Evolutionary conservation across 2,113 vertebrate species (phyloP).

Genomic region (Poeciliopsis prolifica): DNA sequence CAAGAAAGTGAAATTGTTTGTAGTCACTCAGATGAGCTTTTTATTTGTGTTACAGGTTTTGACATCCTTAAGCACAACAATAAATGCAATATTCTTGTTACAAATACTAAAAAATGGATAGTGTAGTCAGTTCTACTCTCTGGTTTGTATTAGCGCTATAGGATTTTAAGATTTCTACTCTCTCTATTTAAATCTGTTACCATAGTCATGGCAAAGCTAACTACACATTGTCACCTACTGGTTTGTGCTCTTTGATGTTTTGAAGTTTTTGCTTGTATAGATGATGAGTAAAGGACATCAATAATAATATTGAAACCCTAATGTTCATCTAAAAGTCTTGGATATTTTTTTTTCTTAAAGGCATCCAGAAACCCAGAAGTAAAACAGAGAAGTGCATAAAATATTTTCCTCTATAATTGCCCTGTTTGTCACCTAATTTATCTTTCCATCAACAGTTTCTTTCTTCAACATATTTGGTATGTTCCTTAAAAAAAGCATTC

Average conservation of each 20-base stretch:
- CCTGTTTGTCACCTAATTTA: no score
- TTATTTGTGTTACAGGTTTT: conserved; percentile 57
- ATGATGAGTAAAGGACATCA: no score
- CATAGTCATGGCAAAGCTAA: no score
- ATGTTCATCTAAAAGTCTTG: no score
- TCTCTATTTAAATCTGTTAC: conserved; percentile 15
- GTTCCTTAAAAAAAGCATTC: background rate
- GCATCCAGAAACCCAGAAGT: no score
- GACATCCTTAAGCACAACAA: conserved; percentile 48
- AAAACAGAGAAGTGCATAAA: no score
- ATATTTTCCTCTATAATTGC: no score
- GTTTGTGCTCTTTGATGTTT: background rate
- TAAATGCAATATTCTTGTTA: conserved; percentile 64
- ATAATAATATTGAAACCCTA: no score
- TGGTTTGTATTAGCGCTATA: conserved; percentile 29
- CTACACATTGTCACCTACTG: background rate
- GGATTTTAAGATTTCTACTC: conserved; percentile 27
- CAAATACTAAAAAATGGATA: conserved; percentile 41
- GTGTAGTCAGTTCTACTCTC: conserved; percentile 32
- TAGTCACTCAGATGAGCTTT: conserved; percentile 58
- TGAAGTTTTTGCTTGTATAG: background rate
- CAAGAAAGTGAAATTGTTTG: conserved; percentile 74
- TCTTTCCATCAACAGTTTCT: no score
- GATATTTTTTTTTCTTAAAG: no score
- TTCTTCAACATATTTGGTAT: no score